Base-by-base conservation (phyloP, 2,888 invertebrate species). In the Diaprepes abbreviatus region DNA sequence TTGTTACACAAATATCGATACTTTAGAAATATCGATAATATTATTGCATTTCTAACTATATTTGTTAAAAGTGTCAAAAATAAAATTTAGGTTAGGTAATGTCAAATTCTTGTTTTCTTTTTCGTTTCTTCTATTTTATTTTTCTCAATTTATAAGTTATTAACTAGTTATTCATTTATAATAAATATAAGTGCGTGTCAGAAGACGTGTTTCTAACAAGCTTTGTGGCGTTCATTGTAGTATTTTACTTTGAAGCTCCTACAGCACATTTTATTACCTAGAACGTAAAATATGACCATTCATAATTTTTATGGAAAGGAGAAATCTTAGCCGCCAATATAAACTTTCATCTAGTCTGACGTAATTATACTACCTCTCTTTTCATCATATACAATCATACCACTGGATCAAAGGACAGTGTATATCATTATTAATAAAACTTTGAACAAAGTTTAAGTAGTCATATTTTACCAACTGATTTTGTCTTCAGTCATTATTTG, bases 371-470 rank as follows among this genome's bases (percentile, higher is more conserved):
- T 57, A 35, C 64, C 57, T 58, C 54, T 54, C 63, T 62, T 52
- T 36, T 36, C 36, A 45, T 17, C 54, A 31, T 10, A 4, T 36
- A 63, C 21, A 28, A 43, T 58, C 58, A 24, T 16, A 40, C 17
- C 28, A 36, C n/a, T 14, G 24, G 19, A 21, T 57, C 48, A 65
- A 65, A 65, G 45, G 33, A 64, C 43, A 64, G 57, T 24, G 16
- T 19, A 21, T 38, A 31, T 48, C 21, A 43, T 54, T 48, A 62
- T 57, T 68, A 57, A 62, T 17, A 45, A 70, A 59, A 38, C 50
- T 50, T 21, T 45, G 70, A 50, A 38, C 70, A 70, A 70, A 70
- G 70, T 70, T 65, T 70, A 65, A 55, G 10, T 28, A 60, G 60
- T 38, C 48, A 17, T 28, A 35, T 24, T 31, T 52, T 33, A 7